These are phyloP conservation scores for Arnoldichthys spilopterus DNA, from an alignment of 2,797 vertebrate genomes.

Conservation along the genomic window DNA sequence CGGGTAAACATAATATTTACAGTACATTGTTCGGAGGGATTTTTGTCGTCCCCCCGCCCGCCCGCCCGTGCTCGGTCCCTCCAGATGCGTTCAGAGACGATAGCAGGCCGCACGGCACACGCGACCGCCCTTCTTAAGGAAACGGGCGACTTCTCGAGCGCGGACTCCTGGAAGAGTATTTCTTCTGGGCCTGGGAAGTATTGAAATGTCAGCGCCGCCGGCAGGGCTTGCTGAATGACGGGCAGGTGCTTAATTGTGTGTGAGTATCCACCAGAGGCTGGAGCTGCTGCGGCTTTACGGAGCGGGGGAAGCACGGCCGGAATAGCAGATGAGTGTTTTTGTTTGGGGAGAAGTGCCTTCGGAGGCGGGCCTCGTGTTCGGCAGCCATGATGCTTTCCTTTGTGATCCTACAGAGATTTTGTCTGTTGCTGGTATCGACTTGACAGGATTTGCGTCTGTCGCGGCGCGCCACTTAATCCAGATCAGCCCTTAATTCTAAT, in stretches of 20 bases:
- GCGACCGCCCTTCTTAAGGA: not conserved
- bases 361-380: not conserved
- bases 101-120: not conserved
- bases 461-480: slow-evolving; percentile 59
- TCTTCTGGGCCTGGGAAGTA: slow-evolving; percentile 7
- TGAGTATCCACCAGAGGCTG: slow-evolving; percentile 31
- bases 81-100: slow-evolving; percentile 10
- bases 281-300: not conserved
- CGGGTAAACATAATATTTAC: slow-evolving; percentile 47
- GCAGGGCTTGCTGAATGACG: slow-evolving; percentile 24
- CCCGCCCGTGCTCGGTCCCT: not conserved
- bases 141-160: not conserved
- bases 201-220: slow-evolving; percentile 33
- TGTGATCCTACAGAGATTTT: slow-evolving; percentile 57
- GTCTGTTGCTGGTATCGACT: slow-evolving; percentile 56
- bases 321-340: slow-evolving; percentile 35
- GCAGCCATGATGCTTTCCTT: slow-evolving; percentile 46
- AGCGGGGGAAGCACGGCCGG: not conserved
- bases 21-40: slow-evolving; percentile 17
- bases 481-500: slow-evolving; percentile 66
- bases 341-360: slow-evolving; percentile 4
- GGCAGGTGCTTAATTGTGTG: slow-evolving; percentile 39
- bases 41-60: not conserved
- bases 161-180: not conserved
- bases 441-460: slow-evolving; percentile 58